Percentiles rank a stretch among this genome's conserved stretches.
These are phyloP conservation scores for Philotrypesis tridentata DNA, from an alignment of 1,140 invertebrate genomes.

Conservation along the genomic window DNA sequence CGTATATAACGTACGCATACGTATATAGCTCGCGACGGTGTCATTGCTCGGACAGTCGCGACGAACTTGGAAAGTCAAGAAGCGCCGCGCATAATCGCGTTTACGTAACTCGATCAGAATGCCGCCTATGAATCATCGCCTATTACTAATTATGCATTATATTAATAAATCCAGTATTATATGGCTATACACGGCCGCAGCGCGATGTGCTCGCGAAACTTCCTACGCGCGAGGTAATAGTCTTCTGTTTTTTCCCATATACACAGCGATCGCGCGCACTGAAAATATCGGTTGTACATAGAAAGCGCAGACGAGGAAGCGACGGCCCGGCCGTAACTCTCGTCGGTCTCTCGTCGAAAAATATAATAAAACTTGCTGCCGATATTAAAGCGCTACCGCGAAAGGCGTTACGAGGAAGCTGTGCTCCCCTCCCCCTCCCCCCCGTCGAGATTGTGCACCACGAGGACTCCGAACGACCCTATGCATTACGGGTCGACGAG, in stretches of 20 bases:
- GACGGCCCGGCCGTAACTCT: background rate
- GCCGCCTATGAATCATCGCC: background rate
- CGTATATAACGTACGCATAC: too few species aligned
- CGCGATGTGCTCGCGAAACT: background rate
- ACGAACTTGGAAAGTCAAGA: background rate
- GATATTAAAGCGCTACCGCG: background rate
- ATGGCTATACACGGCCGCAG: too few species aligned
- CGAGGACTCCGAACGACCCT: background rate
- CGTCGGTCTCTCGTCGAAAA: background rate
- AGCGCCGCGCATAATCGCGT: background rate
- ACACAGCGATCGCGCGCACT: background rate
- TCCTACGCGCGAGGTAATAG: background rate
- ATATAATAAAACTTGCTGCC: constrained; percentile 4
- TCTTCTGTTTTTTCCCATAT: too few species aligned
- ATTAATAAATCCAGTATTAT: background rate
- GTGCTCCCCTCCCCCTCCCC: too few species aligned
- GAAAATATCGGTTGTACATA: constrained; percentile 2
- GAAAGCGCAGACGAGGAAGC: constrained; percentile 13
- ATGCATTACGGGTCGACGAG: too few species aligned
- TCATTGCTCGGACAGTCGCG: too few species aligned
- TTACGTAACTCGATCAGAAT: background rate
- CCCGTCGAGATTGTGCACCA: background rate
- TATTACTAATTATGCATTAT: background rate
- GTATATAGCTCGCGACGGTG: too few species aligned
- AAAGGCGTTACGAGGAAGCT: constrained; percentile 16